Evolutionary conservation across 2,797 vertebrate genomes (phyloP).

Genomic region (Phyllotis vaccarum): DNA sequence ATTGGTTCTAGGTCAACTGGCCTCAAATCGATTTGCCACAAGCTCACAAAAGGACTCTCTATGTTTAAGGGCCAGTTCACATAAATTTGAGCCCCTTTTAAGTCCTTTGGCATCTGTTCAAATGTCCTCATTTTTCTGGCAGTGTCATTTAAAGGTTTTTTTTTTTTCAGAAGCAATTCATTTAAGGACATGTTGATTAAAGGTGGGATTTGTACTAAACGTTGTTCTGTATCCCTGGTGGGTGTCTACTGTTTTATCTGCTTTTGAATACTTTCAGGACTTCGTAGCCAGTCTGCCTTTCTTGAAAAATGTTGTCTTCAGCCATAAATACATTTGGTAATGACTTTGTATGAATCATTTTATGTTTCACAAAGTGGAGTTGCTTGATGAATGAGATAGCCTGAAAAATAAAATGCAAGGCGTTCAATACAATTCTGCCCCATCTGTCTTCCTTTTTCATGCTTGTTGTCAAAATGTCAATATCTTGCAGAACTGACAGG

Average conservation of each 20-base stretch:
- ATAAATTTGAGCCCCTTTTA: conserved; percentile 58
- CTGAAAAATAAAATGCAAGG: conserved; percentile 75
- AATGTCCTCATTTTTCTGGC: conserved; percentile 26
- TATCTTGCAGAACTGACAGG: conserved; percentile 65
- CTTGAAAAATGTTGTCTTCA: conserved; percentile 76
- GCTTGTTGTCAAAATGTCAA: conserved; percentile 71
- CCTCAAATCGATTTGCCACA: conserved; percentile 14
- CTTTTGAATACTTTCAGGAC: conserved; percentile 72
- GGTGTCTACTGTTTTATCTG: conserved; percentile 70
- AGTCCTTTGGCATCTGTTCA: conserved; percentile 43
- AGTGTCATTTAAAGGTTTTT: conserved; percentile 54
- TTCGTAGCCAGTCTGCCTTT: conserved; percentile 79
- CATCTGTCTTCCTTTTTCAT: conserved; percentile 74
- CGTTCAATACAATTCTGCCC: conserved; percentile 45
- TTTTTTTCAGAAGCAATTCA: conserved; percentile 53
- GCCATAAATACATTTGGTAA: conserved; percentile 76
- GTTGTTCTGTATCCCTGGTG: conserved; percentile 70
- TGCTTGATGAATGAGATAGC: conserved; percentile 71
- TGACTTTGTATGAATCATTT: conserved; percentile 73
- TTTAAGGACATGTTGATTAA: conserved; percentile 66
- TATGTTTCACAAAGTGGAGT: conserved; percentile 66
- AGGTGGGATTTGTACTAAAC: conserved; percentile 65
- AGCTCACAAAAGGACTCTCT: conserved; percentile 35
- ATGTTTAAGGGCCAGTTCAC: background rate
- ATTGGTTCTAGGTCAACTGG: conserved; percentile 53